Percentiles rank a stretch among this genome's conserved stretches.
phyloP scores from a whole-genome alignment of 2,888 invertebrate species.

The Ephialtes manifestator region DNA sequence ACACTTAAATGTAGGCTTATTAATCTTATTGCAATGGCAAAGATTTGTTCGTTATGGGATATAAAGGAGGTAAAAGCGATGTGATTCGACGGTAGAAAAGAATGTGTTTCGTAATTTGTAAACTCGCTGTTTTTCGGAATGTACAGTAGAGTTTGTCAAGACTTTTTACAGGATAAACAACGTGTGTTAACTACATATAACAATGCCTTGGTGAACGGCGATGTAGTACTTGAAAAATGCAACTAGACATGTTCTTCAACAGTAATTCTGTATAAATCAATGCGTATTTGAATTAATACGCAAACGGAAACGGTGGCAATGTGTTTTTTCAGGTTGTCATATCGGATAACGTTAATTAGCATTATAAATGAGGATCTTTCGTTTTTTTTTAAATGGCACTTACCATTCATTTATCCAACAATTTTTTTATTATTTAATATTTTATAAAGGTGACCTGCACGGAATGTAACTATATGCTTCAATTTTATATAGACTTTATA shows the following conservation, averaged over 20 bases:
- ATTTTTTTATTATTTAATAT: too few relatives aligned
- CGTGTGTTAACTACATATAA: background rate
- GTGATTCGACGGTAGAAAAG: background rate
- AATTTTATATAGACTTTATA: too few relatives aligned
- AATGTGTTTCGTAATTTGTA: background rate
- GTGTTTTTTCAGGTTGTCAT: background rate
- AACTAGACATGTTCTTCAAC: background rate
- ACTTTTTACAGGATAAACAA: background rate
- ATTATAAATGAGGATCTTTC: too few relatives aligned
- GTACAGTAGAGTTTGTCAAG: background rate
- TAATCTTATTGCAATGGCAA: slow-evolving; percentile 6
- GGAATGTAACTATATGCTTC: too few relatives aligned
- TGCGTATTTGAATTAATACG: background rate
- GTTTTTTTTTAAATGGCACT: too few relatives aligned
- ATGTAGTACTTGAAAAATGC: background rate
- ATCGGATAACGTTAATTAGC: background rate
- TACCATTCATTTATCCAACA: too few relatives aligned
- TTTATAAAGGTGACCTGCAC: too few relatives aligned
- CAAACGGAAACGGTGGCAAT: background rate
- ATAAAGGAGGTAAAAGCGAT: background rate
- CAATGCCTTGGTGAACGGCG: background rate
- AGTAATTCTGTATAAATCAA: background rate
- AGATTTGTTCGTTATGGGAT: background rate
- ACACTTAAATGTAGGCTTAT: slow-evolving; percentile 13
- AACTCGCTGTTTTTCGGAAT: background rate